Conservation (phyloP, 1,140 invertebrate genomes). For the Tyrophagus putrescentiae region DNA sequence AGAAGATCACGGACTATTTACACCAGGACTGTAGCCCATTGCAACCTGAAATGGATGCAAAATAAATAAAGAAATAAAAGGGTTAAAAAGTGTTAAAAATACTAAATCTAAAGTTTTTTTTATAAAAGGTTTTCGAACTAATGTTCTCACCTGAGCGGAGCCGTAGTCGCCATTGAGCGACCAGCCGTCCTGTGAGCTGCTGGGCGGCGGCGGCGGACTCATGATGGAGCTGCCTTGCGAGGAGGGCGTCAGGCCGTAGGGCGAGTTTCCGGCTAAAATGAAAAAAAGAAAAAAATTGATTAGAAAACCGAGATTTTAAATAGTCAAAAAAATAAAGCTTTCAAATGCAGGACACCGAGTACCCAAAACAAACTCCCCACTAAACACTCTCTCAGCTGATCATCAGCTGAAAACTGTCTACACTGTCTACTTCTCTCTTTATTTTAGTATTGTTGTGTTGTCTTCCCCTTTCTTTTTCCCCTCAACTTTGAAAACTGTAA, state of each 20-base stretch:
- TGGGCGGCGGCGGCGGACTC: constrained; percentile 72
- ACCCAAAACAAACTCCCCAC: neutral
- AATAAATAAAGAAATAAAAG: neutral
- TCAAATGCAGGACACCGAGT: neutral
- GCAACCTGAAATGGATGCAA: constrained; percentile 11
- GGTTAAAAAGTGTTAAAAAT: neutral
- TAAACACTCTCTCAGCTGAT: no score
- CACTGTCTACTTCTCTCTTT: no score
- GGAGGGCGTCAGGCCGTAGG: constrained; percentile 69
- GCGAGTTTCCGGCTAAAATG: constrained; percentile 55
- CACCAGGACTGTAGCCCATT: constrained; percentile 21
- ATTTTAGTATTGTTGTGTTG: no score
- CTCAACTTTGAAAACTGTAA: no score
- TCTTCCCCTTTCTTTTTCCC: no score
- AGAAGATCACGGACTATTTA: constrained; percentile 17
- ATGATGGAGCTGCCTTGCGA: constrained; percentile 78
- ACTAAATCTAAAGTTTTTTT: neutral
- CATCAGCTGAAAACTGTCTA: no score
- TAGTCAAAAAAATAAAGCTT: neutral
- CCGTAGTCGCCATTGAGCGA: constrained; percentile 55
- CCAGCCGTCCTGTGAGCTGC: constrained; percentile 56
- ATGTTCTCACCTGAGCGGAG: constrained; percentile 19
- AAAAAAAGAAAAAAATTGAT: constrained; percentile 8
- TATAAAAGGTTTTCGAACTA: neutral
- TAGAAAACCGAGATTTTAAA: constrained; percentile 1